These are phyloP conservation scores for Hippoglossus hippoglossus DNA, from an alignment of 2,797 vertebrate species.

Conservation along the genomic window DNA sequence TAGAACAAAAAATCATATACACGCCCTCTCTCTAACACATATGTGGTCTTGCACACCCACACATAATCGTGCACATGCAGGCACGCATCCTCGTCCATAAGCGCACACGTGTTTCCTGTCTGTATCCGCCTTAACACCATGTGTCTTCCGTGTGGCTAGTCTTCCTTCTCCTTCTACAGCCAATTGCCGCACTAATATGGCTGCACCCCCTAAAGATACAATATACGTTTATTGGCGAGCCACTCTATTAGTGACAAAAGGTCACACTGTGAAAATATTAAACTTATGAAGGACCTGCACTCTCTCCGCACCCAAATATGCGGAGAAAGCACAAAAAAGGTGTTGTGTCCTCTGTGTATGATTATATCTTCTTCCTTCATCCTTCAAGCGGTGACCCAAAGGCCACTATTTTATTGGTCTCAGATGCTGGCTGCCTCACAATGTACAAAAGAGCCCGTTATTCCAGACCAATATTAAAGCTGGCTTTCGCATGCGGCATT, in stretches of 20 bases:
- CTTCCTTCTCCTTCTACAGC: slow-evolving; percentile 70
- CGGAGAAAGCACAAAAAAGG: slow-evolving; percentile 88
- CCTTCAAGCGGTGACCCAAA: slow-evolving; percentile 85
- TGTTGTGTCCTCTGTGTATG: slow-evolving; percentile 88
- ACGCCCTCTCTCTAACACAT: slow-evolving; percentile 56
- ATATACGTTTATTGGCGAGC: slow-evolving; percentile 87
- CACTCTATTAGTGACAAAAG: slow-evolving; percentile 91
- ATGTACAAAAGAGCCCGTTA: slow-evolving; percentile 90
- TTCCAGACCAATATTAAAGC: slow-evolving; percentile 86
- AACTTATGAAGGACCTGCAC: slow-evolving; percentile 85
- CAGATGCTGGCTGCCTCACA: slow-evolving; percentile 87
- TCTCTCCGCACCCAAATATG: slow-evolving; percentile 84
- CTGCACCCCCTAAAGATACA: slow-evolving; percentile 88
- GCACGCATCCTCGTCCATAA: slow-evolving; percentile 62
- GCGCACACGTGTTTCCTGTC: slow-evolving; percentile 73
- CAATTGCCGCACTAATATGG: slow-evolving; percentile 75
- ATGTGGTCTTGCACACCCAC: slow-evolving; percentile 37
- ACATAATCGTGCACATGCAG: slow-evolving; percentile 44
- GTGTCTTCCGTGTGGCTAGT: slow-evolving; percentile 69
- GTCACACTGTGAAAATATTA: slow-evolving; percentile 89
- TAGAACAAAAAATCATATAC: slow-evolving; percentile 51
- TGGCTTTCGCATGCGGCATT: slow-evolving; percentile 78
- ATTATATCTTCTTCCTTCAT: slow-evolving; percentile 90
- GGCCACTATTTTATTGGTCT: slow-evolving; percentile 89
- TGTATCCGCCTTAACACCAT: slow-evolving; percentile 71